Conservation (phyloP, 2,797 vertebrate genomes). For the Meda fulgida region DNA sequence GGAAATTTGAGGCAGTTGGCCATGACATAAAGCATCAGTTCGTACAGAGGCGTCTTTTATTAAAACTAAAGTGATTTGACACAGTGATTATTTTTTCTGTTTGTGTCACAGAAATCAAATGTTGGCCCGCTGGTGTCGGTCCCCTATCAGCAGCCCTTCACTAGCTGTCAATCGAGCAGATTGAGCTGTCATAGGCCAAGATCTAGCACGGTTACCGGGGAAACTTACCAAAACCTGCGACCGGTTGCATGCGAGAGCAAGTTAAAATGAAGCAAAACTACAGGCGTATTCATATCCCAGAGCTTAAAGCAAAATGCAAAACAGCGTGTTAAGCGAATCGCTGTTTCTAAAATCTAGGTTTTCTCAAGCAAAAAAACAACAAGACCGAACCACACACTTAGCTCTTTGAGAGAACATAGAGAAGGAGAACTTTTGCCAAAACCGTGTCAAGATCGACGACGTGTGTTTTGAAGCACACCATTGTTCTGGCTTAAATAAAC, state of each 20-base stretch:
- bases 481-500: constrained; percentile 69
- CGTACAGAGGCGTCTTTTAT: constrained; percentile 50
- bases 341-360: constrained; percentile 65
- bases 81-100: constrained; percentile 54
- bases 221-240: constrained; percentile 53
- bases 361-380: constrained; percentile 63
- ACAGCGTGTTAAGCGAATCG: constrained; percentile 73
- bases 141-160: constrained; percentile 41
- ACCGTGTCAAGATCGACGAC: constrained; percentile 62
- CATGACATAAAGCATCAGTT: constrained; percentile 55
- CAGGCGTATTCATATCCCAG: constrained; percentile 61
- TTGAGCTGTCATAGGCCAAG: constrained; percentile 35
- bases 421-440: constrained; percentile 62
- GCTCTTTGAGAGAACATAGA: constrained; percentile 54
- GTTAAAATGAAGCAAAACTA: constrained; percentile 38
- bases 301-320: constrained; percentile 73
- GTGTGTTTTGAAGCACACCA: constrained; percentile 65
- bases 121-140: constrained; percentile 32
- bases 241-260: constrained; percentile 35
- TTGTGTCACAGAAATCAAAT: constrained; percentile 50
- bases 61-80: constrained; percentile 47
- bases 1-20: constrained; percentile 33
- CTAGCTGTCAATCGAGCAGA: constrained; percentile 52
- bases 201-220: constrained; percentile 44
- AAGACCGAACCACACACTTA: constrained; percentile 67